Percentiles rank a stretch among this genome's conserved stretches.
Evolutionary conservation across 2,113 vertebrate genomes (phyloP).

Genomic region (Diadophis punctatus): DNA sequence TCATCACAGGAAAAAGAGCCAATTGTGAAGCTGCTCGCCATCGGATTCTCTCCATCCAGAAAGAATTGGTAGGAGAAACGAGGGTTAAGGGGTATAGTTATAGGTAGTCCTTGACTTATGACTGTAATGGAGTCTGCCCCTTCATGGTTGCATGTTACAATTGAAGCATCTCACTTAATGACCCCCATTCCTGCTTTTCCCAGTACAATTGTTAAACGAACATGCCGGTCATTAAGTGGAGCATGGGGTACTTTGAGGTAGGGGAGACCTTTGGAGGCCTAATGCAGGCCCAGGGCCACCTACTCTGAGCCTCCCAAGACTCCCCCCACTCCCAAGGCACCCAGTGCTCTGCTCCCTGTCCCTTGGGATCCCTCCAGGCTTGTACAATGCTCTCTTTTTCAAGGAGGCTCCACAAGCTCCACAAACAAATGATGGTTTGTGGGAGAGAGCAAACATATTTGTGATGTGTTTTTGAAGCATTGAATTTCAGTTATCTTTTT

Average conservation of each 20-base stretch:
- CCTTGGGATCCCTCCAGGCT: not conserved
- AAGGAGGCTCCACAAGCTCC: not conserved
- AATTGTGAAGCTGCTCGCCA: constrained; percentile 91
- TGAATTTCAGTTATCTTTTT: not conserved
- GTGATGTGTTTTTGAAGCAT: not conserved
- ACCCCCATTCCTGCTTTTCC: not conserved
- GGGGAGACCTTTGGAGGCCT: too few relatives aligned
- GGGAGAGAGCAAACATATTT: not conserved
- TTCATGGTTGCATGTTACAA: not conserved
- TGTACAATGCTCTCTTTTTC: not conserved
- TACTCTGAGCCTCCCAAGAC: not conserved
- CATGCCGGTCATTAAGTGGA: not conserved
- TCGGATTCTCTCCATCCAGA: constrained; percentile 94
- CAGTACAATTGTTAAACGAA: not conserved
- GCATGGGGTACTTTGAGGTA: too few relatives aligned
- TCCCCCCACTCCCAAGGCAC: not conserved
- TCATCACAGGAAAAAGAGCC: constrained; percentile 95
- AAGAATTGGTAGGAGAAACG: constrained; percentile 84
- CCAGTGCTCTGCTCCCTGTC: not conserved
- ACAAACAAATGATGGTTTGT: not conserved
- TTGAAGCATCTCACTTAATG: not conserved
- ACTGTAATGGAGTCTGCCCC: not conserved
- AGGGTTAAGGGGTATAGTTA: not conserved
- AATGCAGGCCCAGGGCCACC: not conserved
- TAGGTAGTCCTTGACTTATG: not conserved